Percentiles rank a stretch among this genome's conserved stretches.
These are phyloP conservation scores for Colistium nudipinnis DNA, from an alignment of 2,113 vertebrate species.

Conservation along the genomic window DNA sequence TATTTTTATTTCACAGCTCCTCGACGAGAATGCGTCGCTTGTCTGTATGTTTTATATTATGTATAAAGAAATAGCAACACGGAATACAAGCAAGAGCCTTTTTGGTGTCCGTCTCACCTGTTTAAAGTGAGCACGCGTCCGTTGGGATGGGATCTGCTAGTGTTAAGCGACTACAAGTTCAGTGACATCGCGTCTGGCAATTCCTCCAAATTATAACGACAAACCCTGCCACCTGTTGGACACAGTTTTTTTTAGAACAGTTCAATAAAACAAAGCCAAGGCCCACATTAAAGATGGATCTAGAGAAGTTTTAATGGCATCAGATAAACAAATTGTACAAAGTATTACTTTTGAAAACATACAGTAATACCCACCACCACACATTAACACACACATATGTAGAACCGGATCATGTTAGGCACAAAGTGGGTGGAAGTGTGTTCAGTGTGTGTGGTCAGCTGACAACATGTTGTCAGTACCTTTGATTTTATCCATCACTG, in stretches of 20 bases:
- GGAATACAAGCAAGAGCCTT: conserved; percentile 21
- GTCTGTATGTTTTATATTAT: conserved; percentile 71
- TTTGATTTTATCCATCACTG: conserved; percentile 35
- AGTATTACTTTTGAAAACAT: conserved; percentile 67
- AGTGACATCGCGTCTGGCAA: neutral
- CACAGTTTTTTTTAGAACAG: neutral
- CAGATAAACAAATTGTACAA: conserved; percentile 75
- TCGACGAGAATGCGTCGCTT: conserved; percentile 50
- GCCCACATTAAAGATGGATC: conserved; percentile 42
- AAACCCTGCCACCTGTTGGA: conserved; percentile 54
- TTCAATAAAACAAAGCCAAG: conserved; percentile 1
- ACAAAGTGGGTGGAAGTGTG: conserved; percentile 77
- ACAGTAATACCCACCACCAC: conserved; percentile 45
- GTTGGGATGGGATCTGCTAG: neutral
- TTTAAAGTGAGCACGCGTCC: no score
- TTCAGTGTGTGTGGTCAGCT: conserved; percentile 44
- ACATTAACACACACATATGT: conserved; percentile 53
- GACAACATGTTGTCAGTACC: conserved; percentile 52
- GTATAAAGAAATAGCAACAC: conserved; percentile 61
- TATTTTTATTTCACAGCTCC: conserved; percentile 62
- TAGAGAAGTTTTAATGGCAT: conserved; percentile 77
- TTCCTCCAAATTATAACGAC: neutral
- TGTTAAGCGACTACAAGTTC: neutral
- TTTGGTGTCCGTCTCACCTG: neutral
- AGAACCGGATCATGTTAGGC: conserved; percentile 73